These are phyloP conservation scores for Thymelicus sylvestris DNA, from an alignment of 2,888 invertebrate species.

Conservation along the genomic window DNA sequence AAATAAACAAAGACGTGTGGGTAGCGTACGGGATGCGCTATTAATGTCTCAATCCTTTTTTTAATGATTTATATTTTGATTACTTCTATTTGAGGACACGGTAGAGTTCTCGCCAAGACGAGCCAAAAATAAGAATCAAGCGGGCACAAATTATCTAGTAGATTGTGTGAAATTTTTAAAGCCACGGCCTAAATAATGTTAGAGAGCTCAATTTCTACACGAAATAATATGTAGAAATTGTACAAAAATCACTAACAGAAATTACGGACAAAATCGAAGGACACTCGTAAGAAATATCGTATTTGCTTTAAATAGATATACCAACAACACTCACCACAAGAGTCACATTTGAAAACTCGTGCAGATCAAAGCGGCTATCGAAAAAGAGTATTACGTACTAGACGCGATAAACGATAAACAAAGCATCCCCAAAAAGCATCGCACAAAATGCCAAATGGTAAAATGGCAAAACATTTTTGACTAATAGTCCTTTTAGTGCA, in stretches of 20 bases:
- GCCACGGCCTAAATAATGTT: too few species aligned
- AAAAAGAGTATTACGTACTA: slow-evolving; percentile 30
- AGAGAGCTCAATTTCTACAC: too few species aligned
- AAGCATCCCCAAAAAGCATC: slow-evolving; percentile 33
- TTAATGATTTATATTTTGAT: too few species aligned
- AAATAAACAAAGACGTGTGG: too few species aligned
- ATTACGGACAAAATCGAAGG: neutral
- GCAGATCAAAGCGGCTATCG: slow-evolving; percentile 26
- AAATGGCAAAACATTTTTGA: slow-evolving; percentile 36
- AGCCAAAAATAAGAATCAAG: too few species aligned
- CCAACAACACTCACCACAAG: neutral
- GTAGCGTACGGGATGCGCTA: too few species aligned
- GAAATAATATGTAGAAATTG: too few species aligned
- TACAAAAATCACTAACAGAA: neutral
- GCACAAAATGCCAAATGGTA: slow-evolving; percentile 25
- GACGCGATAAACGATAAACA: slow-evolving; percentile 33
- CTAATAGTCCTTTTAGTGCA: slow-evolving; percentile 38
- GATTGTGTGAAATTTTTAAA: too few species aligned
- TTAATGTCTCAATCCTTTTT: too few species aligned
- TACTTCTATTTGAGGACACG: too few species aligned
- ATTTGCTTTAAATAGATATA: neutral
- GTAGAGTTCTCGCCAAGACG: too few species aligned
- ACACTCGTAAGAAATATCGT: neutral
- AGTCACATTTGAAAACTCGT: slow-evolving; percentile 8
- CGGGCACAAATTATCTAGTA: too few species aligned